phyloP scores from a whole-genome alignment of 2,888 invertebrate species.

The Trachelus troglodyta region DNA sequence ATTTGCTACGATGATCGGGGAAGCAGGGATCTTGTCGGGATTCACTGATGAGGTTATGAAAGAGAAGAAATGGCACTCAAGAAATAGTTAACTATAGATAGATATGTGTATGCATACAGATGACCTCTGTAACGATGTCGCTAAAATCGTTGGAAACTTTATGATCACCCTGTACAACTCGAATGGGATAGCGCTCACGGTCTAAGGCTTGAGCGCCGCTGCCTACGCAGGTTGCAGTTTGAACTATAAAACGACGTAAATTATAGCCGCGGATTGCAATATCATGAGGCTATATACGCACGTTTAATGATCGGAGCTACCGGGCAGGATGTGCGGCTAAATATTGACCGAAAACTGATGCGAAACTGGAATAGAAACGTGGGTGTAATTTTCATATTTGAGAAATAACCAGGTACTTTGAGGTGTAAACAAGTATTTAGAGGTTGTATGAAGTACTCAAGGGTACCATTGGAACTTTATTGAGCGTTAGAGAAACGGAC shows the following conservation, averaged over 20 bases:
- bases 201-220: conserved; percentile 54
- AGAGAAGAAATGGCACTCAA: neutral
- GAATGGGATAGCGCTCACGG: conserved; percentile 53
- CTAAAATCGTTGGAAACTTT: conserved; percentile 36
- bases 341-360: conserved; percentile 58
- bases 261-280: conserved; percentile 66
- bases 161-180: conserved; percentile 61
- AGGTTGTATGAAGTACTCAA: neutral
- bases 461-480: neutral
- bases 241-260: conserved; percentile 67
- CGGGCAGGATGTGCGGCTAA: conserved; percentile 53
- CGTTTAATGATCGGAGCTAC: conserved; percentile 67
- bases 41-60: neutral
- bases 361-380: neutral
- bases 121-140: neutral
- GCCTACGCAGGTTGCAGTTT: conserved; percentile 64
- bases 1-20: neutral
- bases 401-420: neutral
- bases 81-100: too few relatives aligned
- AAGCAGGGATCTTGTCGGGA: neutral
- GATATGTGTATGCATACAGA: too few relatives aligned
- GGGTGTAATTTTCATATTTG: neutral
- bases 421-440: neutral
- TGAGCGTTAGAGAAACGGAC: neutral
- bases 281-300: conserved; percentile 67